A percentile compares a stretch with the other conserved stretches of the same genome.
Evolutionary conservation across 2,113 vertebrate genomes (phyloP).

Genomic region (Sturnus vulgaris): DNA sequence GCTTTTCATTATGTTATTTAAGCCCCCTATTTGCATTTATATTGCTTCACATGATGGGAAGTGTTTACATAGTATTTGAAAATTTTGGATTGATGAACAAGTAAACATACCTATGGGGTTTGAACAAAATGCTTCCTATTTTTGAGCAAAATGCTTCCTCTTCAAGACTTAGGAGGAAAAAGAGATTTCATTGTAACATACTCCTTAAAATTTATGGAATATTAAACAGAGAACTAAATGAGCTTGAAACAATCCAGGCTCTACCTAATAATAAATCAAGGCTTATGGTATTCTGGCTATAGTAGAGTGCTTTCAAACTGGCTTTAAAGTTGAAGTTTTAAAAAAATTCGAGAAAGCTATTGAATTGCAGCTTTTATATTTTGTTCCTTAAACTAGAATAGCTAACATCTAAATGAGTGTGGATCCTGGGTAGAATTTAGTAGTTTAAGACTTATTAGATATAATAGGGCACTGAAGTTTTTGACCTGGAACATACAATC

Average conservation of each 20-base stretch:
- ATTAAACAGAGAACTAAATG: constrained; percentile 26
- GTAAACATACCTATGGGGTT: background rate
- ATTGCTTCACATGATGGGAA: constrained; percentile 15
- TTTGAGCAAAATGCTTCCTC: background rate
- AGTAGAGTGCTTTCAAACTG: background rate
- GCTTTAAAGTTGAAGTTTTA: background rate
- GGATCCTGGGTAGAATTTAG: background rate
- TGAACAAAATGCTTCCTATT: background rate
- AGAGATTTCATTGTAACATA: background rate
- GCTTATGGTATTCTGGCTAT: background rate
- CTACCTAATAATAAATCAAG: background rate
- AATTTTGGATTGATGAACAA: background rate
- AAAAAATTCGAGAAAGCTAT: background rate
- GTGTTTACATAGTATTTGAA: constrained; percentile 25
- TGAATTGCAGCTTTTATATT: background rate
- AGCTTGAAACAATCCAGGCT: background rate
- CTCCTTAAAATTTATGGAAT: constrained; percentile 10
- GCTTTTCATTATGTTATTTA: constrained; percentile 26
- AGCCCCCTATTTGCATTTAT: constrained; percentile 34
- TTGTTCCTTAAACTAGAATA: background rate
- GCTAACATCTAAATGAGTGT: background rate
- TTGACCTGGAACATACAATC: background rate
- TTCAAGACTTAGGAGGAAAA: background rate
- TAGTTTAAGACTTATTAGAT: background rate
- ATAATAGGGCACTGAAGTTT: background rate